phyloP scores from a whole-genome alignment of 2,113 vertebrate species.

The Orientallactaga bullata region DNA sequence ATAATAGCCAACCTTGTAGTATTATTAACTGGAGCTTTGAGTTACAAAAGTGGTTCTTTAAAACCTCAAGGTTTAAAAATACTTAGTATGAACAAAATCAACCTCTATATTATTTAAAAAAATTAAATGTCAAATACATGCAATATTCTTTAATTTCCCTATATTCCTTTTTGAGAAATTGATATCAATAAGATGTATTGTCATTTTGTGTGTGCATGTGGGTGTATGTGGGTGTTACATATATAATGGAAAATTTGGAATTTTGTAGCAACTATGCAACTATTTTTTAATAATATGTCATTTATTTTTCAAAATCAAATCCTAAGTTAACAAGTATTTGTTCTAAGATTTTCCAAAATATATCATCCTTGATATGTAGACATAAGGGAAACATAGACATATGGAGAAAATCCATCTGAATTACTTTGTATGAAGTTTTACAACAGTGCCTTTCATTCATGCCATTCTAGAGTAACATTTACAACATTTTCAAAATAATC shows the following conservation, averaged over 20 bases:
- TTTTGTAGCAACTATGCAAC: neutral
- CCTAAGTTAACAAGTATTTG: constrained; percentile 37
- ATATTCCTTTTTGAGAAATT: constrained; percentile 48
- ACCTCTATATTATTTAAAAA: constrained; percentile 47
- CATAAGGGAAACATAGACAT: constrained; percentile 1
- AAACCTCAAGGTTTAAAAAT: constrained; percentile 63
- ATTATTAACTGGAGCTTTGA: constrained; percentile 49
- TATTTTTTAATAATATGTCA: neutral
- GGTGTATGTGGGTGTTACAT: neutral
- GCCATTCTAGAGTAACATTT: constrained; percentile 32
- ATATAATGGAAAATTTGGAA: neutral
- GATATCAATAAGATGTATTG: constrained; percentile 47
- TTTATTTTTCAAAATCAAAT: constrained; percentile 48
- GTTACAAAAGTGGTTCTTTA: constrained; percentile 62
- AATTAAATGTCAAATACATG: constrained; percentile 45
- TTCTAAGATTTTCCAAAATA: neutral
- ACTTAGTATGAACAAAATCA: constrained; percentile 62
- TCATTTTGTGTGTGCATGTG: neutral
- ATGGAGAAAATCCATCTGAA: neutral
- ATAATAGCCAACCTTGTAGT: constrained; percentile 44
- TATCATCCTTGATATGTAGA: neutral
- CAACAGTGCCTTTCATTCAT: neutral
- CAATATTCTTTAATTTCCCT: constrained; percentile 55
- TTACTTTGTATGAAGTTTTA: neutral
- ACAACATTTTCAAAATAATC: neutral